Evolutionary conservation across 1,140 invertebrate species (phyloP), one percentile per base, ranked within the genome.

Genomic region (Drosophila carrolli): DNA sequence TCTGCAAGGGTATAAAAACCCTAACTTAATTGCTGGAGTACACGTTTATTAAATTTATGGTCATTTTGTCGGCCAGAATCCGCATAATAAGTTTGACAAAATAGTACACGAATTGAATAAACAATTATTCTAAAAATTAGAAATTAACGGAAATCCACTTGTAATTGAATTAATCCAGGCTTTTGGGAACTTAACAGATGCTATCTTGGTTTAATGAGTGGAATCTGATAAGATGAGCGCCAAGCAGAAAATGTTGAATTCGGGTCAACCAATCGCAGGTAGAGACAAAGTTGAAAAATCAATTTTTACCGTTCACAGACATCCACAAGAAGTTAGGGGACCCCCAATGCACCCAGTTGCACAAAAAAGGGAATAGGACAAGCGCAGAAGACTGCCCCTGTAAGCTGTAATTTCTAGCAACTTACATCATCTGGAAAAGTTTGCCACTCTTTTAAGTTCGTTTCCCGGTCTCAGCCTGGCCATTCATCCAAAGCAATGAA

Each of bases 371-470:
- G 27, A 40, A 5, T 6, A 11, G 1, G 5, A 16, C 40, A 23
- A 8, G 3, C 4, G 16, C 6, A 13, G 29, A 29, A 46, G 13
- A 14, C 11, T 29, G 41, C 57, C 19, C 19, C 29, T 60, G 51
- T 60, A 50, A 19, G 2, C 40, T 62, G 50, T 71, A 73, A 53
- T 78, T 78, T 67, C 70, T 41, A 57, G 78, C 74, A 75, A 82
- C 80, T 81, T 82, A 70, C 60, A 82, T 70, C 75, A 82, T 78
- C 68, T 56, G 73, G 60, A 76, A 82, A 82, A 81, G 79, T 82
- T 82, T 66, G 74, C 68, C 65, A 75, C 75, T 82, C 59, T 59
- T 70, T 47, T 81, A 81, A 81, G 70, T 68, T 76, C 67, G 37
- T 57, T 66, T 48, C 16, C 55, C 66, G 61, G 59, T 74, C 23